These are phyloP conservation scores for Mya arenaria DNA, from an alignment of 1,140 invertebrate species.

Conservation along the genomic window DNA sequence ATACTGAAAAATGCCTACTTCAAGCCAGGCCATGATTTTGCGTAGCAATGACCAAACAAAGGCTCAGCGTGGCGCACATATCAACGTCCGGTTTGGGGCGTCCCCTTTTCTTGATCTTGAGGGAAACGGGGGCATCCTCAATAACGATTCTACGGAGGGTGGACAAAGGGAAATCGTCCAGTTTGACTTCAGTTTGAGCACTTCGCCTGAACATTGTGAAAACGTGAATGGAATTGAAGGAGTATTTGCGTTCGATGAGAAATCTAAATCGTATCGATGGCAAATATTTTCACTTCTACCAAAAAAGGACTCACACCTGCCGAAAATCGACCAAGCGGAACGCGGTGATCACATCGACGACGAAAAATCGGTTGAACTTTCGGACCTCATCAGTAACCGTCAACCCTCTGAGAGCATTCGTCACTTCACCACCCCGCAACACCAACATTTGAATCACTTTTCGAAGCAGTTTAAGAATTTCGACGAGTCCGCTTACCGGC, in stretches of 20 bases:
- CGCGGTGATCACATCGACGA: constrained; percentile 12
- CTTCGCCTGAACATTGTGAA: background rate
- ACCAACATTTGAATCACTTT: background rate
- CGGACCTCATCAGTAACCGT: background rate
- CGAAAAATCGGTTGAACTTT: background rate
- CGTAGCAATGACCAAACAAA: constrained; percentile 31
- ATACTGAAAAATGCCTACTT: constrained; percentile 25
- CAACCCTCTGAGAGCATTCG: constrained; percentile 1
- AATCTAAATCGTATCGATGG: constrained; percentile 35
- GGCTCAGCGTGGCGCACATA: background rate
- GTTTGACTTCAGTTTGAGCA: constrained; percentile 30
- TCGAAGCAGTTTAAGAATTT: background rate
- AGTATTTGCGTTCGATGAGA: constrained; percentile 35
- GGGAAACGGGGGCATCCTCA: too few species aligned
- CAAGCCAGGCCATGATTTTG: constrained; percentile 53
- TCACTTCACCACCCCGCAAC: constrained; percentile 44
- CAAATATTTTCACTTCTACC: constrained; percentile 16
- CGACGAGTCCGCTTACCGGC: background rate
- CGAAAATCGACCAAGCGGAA: background rate
- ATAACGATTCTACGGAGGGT: too few species aligned
- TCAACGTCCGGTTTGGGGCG: background rate
- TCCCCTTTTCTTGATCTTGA: background rate
- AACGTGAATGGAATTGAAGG: constrained; percentile 40
- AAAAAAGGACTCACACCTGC: background rate
- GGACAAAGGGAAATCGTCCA: constrained; percentile 20